Conservation (phyloP, 1,140 invertebrate species). For the Heliconius himera region DNA sequence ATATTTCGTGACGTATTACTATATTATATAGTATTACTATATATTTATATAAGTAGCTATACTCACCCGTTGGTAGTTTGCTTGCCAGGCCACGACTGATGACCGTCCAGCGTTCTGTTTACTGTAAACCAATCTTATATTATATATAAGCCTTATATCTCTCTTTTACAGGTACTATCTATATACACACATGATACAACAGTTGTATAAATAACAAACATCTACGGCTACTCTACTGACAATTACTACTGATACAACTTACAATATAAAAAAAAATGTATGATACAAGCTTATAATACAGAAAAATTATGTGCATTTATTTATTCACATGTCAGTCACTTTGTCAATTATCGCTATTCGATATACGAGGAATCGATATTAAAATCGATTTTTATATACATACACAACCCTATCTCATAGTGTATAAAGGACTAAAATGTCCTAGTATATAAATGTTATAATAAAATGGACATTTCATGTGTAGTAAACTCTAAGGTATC, state of each 20-base stretch:
- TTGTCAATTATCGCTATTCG: background rate
- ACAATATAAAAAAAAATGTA: background rate
- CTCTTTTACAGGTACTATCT: background rate
- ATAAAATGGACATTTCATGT: too few relatives aligned
- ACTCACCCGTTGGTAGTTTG: constrained; percentile 48
- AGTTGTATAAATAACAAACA: background rate
- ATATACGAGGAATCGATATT: background rate
- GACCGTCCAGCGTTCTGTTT: constrained; percentile 63
- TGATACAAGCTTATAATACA: background rate
- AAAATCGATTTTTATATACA: constrained; percentile 1
- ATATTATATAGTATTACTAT: too few relatives aligned
- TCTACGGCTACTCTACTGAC: background rate
- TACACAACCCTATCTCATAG: background rate
- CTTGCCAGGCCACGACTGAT: constrained; percentile 56
- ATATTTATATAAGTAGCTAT: background rate
- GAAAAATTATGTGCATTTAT: background rate
- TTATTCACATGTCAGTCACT: background rate
- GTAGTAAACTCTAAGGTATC: too few relatives aligned
- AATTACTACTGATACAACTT: background rate
- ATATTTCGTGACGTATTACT: too few relatives aligned
- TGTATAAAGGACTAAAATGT: background rate
- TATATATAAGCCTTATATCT: background rate
- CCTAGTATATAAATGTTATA: too few relatives aligned
- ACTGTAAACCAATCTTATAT: constrained; percentile 54
- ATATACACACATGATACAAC: background rate